Evolutionary conservation across 2,888 invertebrate species (phyloP).

Genomic region (Chironomus tentans): DNA sequence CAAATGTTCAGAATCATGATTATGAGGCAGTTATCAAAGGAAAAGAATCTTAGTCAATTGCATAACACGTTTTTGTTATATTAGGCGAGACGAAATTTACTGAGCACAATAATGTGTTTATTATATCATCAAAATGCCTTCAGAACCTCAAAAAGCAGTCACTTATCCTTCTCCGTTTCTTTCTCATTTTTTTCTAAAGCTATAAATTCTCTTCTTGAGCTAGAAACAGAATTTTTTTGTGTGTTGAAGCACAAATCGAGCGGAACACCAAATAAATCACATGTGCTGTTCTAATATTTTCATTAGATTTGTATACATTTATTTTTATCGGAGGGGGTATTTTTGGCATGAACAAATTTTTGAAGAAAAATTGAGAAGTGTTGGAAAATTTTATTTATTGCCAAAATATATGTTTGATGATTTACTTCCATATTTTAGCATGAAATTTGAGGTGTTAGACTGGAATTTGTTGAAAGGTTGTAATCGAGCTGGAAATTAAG

Average conservation of each 20-base stretch:
- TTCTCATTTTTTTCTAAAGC: not conserved
- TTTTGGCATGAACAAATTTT: no score
- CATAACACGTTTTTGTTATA: conserved; percentile 22
- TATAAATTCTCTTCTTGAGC: not conserved
- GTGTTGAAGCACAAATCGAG: conserved; percentile 5
- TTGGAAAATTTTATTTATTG: no score
- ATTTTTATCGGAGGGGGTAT: not conserved
- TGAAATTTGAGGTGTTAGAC: no score
- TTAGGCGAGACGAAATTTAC: conserved; percentile 25
- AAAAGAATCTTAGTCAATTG: not conserved
- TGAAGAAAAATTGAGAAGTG: not conserved
- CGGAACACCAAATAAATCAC: conserved; percentile 27
- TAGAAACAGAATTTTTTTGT: not conserved
- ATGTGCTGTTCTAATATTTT: conserved; percentile 24
- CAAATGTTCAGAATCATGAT: no score
- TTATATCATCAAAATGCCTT: not conserved
- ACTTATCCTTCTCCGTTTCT: not conserved
- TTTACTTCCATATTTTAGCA: no score
- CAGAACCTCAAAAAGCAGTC: not conserved
- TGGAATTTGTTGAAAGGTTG: no score
- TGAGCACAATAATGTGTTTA: conserved; percentile 18
- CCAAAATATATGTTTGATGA: no score
- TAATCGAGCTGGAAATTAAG: no score
- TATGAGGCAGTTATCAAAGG: no score
- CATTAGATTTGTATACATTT: conserved; percentile 18